These are phyloP conservation scores for Hippocampus barbouri DNA, from an alignment of 2,113 vertebrate species.

Conservation along the genomic window DNA sequence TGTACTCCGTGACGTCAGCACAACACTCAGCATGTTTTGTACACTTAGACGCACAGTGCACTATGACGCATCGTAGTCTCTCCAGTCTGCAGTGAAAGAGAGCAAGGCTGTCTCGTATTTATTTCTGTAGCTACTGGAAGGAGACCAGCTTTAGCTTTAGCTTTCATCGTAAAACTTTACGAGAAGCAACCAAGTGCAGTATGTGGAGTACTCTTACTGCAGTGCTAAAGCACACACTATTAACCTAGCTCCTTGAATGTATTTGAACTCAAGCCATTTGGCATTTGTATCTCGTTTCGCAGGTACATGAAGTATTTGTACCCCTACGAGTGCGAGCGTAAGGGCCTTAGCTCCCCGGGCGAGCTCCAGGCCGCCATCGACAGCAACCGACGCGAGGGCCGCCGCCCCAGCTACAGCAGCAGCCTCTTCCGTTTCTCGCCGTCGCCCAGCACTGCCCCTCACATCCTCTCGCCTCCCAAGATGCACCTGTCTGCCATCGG, in stretches of 20 bases:
- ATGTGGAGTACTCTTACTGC: too few species aligned
- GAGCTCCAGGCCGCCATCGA: constrained; percentile 97
- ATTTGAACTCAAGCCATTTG: not conserved
- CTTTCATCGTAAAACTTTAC: too few species aligned
- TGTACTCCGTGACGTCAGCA: not conserved
- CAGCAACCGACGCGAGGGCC: constrained; percentile 91
- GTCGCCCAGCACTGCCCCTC: constrained; percentile 71
- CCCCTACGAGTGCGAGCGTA: constrained; percentile 94
- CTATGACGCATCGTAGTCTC: not conserved
- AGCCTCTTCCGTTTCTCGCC: constrained; percentile 86
- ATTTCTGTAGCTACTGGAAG: too few species aligned
- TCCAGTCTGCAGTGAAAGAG: too few species aligned
- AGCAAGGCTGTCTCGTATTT: too few species aligned
- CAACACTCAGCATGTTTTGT: constrained; percentile 5
- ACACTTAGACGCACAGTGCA: not conserved
- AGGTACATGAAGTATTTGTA: constrained; percentile 96
- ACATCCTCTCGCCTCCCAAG: constrained; percentile 80
- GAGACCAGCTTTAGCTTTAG: too few species aligned
- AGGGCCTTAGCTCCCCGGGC: constrained; percentile 88
- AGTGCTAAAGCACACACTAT: not conserved
- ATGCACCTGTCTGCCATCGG: constrained; percentile 85
- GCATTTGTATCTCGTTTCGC: not conserved
- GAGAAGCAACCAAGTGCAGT: too few species aligned
- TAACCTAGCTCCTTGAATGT: not conserved
- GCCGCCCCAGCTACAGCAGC: constrained; percentile 92